Evolutionary conservation across 2,113 vertebrate species (phyloP).

Genomic region (Chionomys nivalis): DNA sequence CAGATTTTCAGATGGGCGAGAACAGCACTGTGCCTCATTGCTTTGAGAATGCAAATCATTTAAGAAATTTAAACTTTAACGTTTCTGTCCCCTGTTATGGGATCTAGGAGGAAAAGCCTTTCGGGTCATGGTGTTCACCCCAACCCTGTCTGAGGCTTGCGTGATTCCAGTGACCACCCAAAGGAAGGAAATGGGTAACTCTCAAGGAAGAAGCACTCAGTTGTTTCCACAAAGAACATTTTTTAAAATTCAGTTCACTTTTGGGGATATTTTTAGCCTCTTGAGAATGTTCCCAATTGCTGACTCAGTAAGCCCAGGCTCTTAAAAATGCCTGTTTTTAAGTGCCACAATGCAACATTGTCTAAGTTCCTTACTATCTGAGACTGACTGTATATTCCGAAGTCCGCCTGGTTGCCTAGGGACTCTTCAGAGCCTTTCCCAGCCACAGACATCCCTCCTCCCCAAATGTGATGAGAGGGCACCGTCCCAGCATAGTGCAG

Average conservation of each 20-base stretch:
- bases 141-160: background rate
- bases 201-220: conserved; percentile 67
- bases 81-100: background rate
- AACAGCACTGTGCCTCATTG: background rate
- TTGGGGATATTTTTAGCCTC: conserved; percentile 72
- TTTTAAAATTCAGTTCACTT: conserved; percentile 70
- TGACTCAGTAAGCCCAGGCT: conserved; percentile 77
- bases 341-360: conserved; percentile 73
- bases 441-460: background rate
- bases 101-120: background rate
- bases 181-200: conserved; percentile 58
- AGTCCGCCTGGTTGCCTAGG: conserved; percentile 52
- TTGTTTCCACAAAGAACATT: conserved; percentile 70
- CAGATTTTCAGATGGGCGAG: background rate
- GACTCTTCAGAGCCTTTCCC: conserved; percentile 39
- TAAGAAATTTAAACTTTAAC: conserved; percentile 3
- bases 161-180: conserved; percentile 19
- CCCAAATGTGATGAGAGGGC: conserved; percentile 59
- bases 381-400: conserved; percentile 6
- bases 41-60: conserved; percentile 9
- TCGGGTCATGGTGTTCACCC: background rate
- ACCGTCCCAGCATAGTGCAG: conserved; percentile 62
- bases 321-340: conserved; percentile 73
- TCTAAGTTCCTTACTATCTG: conserved; percentile 58
- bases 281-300: conserved; percentile 78